phyloP scores from a whole-genome alignment of 2,113 vertebrate species.

The Coreoperca whiteheadi region DNA sequence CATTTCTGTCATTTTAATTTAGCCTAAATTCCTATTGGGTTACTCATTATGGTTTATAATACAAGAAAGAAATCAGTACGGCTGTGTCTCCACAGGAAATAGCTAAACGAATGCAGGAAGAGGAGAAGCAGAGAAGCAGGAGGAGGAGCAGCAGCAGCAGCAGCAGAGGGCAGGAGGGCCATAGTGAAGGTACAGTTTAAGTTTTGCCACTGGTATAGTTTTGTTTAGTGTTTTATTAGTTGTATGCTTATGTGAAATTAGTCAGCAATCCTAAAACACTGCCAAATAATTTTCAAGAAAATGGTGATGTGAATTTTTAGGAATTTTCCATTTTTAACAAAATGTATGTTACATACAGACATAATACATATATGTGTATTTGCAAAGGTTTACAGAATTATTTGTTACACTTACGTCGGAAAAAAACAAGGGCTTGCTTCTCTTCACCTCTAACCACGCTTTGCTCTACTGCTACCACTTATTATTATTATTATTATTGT shows the following conservation, averaged over 20 bases:
- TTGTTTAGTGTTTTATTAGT: not conserved
- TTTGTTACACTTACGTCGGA: not conserved
- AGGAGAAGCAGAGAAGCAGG: slow-evolving; percentile 78
- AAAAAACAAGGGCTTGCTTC: not conserved
- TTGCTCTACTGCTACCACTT: not conserved
- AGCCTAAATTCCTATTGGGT: not conserved
- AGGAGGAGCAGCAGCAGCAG: slow-evolving; percentile 62
- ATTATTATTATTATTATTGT: not conserved
- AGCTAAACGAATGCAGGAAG: slow-evolving; percentile 84
- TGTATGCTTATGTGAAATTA: not conserved
- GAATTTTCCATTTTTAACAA: not conserved
- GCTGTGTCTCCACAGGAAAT: slow-evolving; percentile 80
- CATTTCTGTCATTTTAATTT: not conserved
- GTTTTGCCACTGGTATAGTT: not conserved
- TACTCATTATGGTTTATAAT: not conserved
- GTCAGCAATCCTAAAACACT: not conserved
- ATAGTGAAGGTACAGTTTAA: slow-evolving; percentile 69
- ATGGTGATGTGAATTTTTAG: not conserved
- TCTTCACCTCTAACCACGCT: not conserved
- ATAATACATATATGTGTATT: not conserved
- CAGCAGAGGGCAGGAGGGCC: slow-evolving; percentile 56
- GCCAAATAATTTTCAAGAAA: not conserved
- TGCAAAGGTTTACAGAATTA: not conserved
- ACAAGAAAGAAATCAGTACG: not conserved
- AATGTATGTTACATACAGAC: not conserved